Conservation (phyloP, 2,797 vertebrate species). For the Poliocrania exsul region DNA sequence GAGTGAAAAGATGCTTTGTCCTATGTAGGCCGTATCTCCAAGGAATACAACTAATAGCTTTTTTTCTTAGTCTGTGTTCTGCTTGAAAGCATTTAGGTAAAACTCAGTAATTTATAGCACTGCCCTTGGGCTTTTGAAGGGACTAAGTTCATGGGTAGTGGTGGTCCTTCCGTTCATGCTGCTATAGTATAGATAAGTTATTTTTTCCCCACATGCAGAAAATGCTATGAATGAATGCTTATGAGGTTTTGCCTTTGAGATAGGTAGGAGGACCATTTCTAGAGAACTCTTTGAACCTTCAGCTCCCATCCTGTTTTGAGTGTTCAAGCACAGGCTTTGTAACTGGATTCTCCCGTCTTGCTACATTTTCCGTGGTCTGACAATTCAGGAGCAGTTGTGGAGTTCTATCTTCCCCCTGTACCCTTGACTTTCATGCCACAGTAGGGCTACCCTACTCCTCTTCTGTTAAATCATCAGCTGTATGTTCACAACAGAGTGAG, state of each 20-base stretch:
- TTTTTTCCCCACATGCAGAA: not conserved
- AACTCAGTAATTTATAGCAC: not conserved
- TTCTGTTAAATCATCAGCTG: not conserved
- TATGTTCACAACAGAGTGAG: not conserved
- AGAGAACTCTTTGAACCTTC: not conserved
- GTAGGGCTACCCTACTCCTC: not conserved
- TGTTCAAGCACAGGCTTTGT: not conserved
- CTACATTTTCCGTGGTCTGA: not conserved
- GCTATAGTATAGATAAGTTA: not conserved
- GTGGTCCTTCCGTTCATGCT: not conserved
- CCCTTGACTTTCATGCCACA: not conserved
- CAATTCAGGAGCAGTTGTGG: not conserved
- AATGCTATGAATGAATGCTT: not conserved
- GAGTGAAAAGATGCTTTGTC: not conserved
- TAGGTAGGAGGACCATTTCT: not conserved
- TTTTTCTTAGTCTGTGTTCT: not conserved
- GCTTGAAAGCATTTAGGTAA: not conserved
- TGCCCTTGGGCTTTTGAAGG: not conserved
- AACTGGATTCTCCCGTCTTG: not conserved
- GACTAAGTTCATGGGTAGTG: not conserved
- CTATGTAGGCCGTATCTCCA: conserved; percentile 11
- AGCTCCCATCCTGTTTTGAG: not conserved
- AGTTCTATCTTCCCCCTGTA: not conserved
- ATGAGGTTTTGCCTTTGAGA: not conserved
- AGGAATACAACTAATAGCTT: not conserved